Base-by-base conservation (phyloP, 2,113 vertebrate genomes). In the Carlito syrichta region DNA sequence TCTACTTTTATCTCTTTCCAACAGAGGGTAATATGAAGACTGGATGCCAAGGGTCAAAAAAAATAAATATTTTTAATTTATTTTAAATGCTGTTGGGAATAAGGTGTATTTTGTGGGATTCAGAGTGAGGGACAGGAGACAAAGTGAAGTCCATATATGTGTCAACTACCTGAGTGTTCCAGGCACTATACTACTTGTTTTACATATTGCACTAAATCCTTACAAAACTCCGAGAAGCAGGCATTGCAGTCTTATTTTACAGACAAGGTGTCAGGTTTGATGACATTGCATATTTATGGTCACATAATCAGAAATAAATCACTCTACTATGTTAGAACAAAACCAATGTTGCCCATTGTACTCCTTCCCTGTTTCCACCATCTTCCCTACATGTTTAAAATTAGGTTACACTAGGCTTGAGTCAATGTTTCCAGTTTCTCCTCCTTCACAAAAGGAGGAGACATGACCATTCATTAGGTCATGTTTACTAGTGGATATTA, bases 1-100 rank as follows among this genome's bases (percentile, higher is more conserved):
- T 81, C 43, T 63, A 38, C 35, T 81, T 93, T 38, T 14, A 74
- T 76, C 38, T 95, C 79, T 96, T 94, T 40, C 94, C 79, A 95
- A 38, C 86, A 96, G 93, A 90, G 73, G 81, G 86, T 74, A n/a
- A 77, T 82, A 89, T 68, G 63, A 87, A 35, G 38, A 95, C 35
- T 94, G 27, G 94, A 78, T 43, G 63, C 25, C 73, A 60, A 94
- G 45, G 20, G 50, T 60, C 60, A 74, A n/a, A 52, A 62, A 90
- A 77, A 92, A 81, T 35, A 38, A 22, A 89, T n/a, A n/a, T n/a
- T n/a, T n/a, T n/a, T n/a, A n/a, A n/a, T n/a, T n/a, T n/a, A n/a
- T n/a, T n/a, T n/a, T 60, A 32, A 54, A 27, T 40, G 25, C 35
- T 43, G 4, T 63, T 35, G n/a, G 82, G n/a, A 85, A 82, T 84